Evolutionary conservation across 2,113 vertebrate genomes (phyloP).

Genomic region (Nasalis larvatus): DNA sequence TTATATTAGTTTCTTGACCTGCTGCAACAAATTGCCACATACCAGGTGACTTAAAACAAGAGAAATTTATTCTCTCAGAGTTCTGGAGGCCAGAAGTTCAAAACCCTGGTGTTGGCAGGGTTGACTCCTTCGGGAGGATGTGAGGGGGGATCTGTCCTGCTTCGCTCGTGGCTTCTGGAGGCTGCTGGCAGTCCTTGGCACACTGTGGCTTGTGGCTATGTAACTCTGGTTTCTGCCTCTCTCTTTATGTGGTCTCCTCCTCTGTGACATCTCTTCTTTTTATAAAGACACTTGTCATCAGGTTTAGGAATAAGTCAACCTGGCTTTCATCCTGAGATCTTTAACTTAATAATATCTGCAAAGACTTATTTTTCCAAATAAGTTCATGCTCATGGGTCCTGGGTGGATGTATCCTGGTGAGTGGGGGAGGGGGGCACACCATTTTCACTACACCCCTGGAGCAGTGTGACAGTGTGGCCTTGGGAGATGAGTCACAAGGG

Average conservation of each 20-base stretch:
- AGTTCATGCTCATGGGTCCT: background rate
- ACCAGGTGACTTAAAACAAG: background rate
- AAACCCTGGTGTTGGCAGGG: background rate
- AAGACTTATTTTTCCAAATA: background rate
- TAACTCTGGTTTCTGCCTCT: background rate
- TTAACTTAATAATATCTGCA: background rate
- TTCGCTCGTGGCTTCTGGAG: background rate
- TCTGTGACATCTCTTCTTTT: background rate
- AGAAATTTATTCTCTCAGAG: background rate
- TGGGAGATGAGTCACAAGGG: background rate
- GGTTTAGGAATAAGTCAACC: background rate
- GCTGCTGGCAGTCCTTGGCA: background rate
- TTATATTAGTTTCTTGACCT: background rate
- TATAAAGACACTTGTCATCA: background rate
- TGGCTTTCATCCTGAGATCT: background rate
- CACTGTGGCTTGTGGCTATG: rapidly evolving
- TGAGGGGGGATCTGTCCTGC: background rate
- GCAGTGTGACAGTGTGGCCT: background rate
- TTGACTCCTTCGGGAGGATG: background rate
- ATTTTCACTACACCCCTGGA: background rate
- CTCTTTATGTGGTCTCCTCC: rapidly evolving
- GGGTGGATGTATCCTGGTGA: background rate
- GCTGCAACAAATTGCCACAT: background rate
- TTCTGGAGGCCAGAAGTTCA: background rate
- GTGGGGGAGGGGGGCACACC: background rate